Percentiles rank a stretch among this genome's conserved stretches.
phyloP scores from a whole-genome alignment of 1,140 invertebrate genomes.

The Chrysoperla carnea region DNA sequence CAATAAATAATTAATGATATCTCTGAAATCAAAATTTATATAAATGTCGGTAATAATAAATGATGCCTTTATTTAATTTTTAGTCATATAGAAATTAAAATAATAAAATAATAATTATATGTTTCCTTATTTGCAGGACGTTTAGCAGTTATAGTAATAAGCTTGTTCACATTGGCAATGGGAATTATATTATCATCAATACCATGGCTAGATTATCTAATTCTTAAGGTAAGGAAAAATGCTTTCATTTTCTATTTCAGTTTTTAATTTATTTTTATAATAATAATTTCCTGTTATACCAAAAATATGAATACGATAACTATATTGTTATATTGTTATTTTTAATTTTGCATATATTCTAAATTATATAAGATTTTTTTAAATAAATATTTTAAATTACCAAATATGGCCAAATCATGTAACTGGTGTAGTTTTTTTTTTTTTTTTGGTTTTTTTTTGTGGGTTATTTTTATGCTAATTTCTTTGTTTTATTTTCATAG shows the following conservation, averaged over 20 bases:
- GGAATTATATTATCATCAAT: conserved; percentile 65
- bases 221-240: conserved; percentile 48
- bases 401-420: too few relatives aligned
- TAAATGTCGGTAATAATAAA: too few relatives aligned
- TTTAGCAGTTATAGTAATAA: conserved; percentile 56
- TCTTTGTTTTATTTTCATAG: too few relatives aligned
- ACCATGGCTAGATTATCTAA: conserved; percentile 70
- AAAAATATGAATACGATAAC: background rate
- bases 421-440: too few relatives aligned
- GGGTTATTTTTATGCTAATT: too few relatives aligned
- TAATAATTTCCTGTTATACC: background rate
- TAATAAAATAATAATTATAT: too few relatives aligned
- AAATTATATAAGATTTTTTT: background rate
- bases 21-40: too few relatives aligned
- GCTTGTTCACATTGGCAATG: conserved; percentile 54
- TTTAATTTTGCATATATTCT: background rate
- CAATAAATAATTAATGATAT: too few relatives aligned
- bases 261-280: background rate
- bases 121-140: conserved; percentile 45
- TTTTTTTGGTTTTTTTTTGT: too few relatives aligned
- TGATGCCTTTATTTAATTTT: too few relatives aligned
- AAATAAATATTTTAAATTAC: background rate
- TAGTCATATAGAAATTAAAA: too few relatives aligned
- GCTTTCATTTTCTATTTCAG: conserved; percentile 1
- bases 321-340: conserved; percentile 1